Base-by-base conservation (phyloP, 2,888 invertebrate species). In the Hydrotaea cyrtoneurina region DNA sequence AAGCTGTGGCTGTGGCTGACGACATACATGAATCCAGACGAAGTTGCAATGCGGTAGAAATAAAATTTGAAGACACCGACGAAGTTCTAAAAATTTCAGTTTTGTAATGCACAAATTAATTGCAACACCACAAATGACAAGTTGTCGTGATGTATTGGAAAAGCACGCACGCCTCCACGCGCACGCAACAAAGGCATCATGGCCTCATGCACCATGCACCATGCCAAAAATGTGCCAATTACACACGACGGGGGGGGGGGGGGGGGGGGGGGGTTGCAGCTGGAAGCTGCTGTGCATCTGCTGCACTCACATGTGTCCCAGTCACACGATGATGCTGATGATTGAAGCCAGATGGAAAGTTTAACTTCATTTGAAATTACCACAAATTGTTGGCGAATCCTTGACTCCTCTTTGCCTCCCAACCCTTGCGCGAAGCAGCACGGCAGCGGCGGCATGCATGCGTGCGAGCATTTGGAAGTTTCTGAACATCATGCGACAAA, bases 51-150 rank as follows among this genome's bases (percentile, higher is more conserved):
- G 50, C 50, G 1, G n/a, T n/a, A n/a, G 15, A 69, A 21, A 69
- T 69, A 46, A 46, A 31, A 69, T 21, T 1, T 43, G 46, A 4
- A 46, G 23, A 19, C 11, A 46, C 21, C 11, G 69, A 21, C 31
- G 46, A 69, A 46, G 23, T 69, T 69, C 59, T 59, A 26, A 26
- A 59, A 55, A 55, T 55, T 55, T 55, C 31, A 43, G 66, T 82
- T 82, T 74, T 80, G 80, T 66, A 66, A 85, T 82, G 78, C 78
- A 82, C 80, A 85, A 86, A 86, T 83, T 86, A 86, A 86, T 86
- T 86, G 86, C 86, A 81, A 76, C 81, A 86, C 80, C 86, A 83
- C 78, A 86, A 81, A 83, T 81, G 83, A 86, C 78, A 83, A 77
- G 80, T 81, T 81, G 83, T 79, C 83, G 83, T 85, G 85, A 85